phyloP scores from a whole-genome alignment of 2,888 invertebrate species.

The Diabrotica balteata region DNA sequence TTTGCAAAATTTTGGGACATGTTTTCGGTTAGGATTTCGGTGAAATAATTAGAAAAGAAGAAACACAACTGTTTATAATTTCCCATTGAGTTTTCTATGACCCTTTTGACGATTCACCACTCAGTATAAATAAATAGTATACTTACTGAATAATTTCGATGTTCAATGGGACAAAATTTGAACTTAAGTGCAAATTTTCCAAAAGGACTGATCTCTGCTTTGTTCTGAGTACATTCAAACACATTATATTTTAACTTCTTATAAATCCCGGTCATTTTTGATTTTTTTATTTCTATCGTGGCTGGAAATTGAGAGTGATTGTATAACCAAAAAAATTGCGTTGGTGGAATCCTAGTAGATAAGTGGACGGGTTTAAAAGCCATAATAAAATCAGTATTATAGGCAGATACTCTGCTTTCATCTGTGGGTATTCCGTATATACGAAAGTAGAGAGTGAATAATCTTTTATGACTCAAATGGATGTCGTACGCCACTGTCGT shows the following conservation, averaged over 20 bases:
- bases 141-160: constrained; percentile 1
- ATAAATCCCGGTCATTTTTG: constrained; percentile 48
- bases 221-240: constrained; percentile 50
- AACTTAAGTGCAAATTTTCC: constrained; percentile 52
- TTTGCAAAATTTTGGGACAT: no score
- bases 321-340: constrained; percentile 55
- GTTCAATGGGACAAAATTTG: constrained; percentile 57
- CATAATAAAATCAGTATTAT: constrained; percentile 32
- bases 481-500: constrained; percentile 55
- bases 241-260: constrained; percentile 53
- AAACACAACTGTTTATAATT: no score
- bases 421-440: constrained; percentile 43
- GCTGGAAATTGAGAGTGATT: constrained; percentile 53
- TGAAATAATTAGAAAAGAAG: no score
- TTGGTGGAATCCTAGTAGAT: not conserved
- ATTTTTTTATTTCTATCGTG: constrained; percentile 48
- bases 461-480: constrained; percentile 53
- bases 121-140: no score
- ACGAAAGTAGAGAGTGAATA: constrained; percentile 50
- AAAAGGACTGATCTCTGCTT: not conserved
- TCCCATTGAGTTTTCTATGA: no score
- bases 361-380: constrained; percentile 1
- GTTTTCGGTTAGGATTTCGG: no score
- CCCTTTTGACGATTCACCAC: no score
- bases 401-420: constrained; percentile 35